Base-by-base conservation (phyloP, 1,140 invertebrate genomes). In the Drosophila jambulina region DNA sequence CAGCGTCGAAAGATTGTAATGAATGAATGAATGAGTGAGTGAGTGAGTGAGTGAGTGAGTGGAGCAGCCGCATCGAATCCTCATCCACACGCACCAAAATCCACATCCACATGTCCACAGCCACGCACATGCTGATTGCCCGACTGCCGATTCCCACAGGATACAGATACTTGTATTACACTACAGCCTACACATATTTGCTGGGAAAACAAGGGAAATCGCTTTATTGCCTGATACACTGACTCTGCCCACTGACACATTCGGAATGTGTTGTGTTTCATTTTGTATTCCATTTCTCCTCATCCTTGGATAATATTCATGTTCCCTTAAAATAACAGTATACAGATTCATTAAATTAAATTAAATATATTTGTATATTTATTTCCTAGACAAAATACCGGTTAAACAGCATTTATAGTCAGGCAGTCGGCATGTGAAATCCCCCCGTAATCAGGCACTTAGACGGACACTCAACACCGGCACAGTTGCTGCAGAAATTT, bases 91-190 rank as follows among this genome's bases (percentile, higher is more conserved):
- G 34, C 36, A 57, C 54, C 36, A n/a, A 58, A 58, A 58, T 58
- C 4, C 56, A 58, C 54, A 57, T 23, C 10, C 34, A 57, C 51
- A 54, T 53, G 51, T 54, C 51, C 51, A 23, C 19, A 38, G 17
- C 51, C 53, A 38, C 34, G 53, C 34, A 56, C 53, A 56, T 56
- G 53, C 53, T 56, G 53, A 56, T 56, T 56, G 53, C 53, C 53
- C 19, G 25, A 51, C 48, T 51, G 27, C 17, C 38, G 53, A 56
- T 38, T 56, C 53, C 53, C 53, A 56, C 53, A 56, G 53, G 53
- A 56, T n/a, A 53, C 29, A 54, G 51, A 56, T 56, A 56, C 53
- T 56, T 56, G 53, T 38, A n/a, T n/a, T 38, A 56, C 51, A 54
- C 32, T 36, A 36, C 51, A 54, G 15, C 34, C 32, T 36, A 53